phyloP scores from a whole-genome alignment of 1,140 invertebrate genomes.

The Drosophila aff. region DNA sequence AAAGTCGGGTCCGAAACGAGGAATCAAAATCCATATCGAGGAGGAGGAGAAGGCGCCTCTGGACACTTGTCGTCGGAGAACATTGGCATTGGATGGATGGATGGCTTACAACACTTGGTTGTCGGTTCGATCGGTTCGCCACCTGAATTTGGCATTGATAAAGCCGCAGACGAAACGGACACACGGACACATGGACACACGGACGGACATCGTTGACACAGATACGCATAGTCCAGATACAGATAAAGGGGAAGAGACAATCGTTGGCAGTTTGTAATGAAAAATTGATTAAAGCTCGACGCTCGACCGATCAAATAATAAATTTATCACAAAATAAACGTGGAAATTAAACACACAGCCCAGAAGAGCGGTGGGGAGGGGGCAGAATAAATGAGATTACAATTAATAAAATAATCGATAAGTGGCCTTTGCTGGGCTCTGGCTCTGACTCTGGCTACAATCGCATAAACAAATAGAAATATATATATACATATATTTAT shows the following conservation, averaged over 20 bases:
- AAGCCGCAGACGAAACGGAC: slow-evolving; percentile 42
- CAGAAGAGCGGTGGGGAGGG: slow-evolving; percentile 39
- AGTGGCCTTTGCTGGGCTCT: slow-evolving; percentile 43
- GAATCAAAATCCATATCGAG: slow-evolving; percentile 15
- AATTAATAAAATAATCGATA: slow-evolving; percentile 84
- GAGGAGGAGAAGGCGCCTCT: slow-evolving; percentile 15
- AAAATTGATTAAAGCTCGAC: slow-evolving; percentile 74
- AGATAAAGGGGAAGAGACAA: slow-evolving; percentile 38
- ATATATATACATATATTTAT: slow-evolving; percentile 1
- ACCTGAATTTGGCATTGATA: slow-evolving; percentile 76
- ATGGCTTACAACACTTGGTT: slow-evolving; percentile 49
- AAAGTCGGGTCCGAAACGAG: not conserved
- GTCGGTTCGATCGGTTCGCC: slow-evolving; percentile 43
- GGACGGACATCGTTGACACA: slow-evolving; percentile 26
- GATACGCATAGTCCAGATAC: slow-evolving; percentile 34
- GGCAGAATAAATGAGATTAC: slow-evolving; percentile 79
- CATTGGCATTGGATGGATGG: slow-evolving; percentile 37
- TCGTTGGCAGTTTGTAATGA: slow-evolving; percentile 72
- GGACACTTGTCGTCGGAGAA: slow-evolving; percentile 49
- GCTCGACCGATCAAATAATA: slow-evolving; percentile 62
- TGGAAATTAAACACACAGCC: slow-evolving; percentile 64
- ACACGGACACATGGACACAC: slow-evolving; percentile 3
- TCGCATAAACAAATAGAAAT: slow-evolving; percentile 1
- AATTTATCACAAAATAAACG: slow-evolving; percentile 82
- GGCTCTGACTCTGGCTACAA: slow-evolving; percentile 2